phyloP scores from a whole-genome alignment of 1,140 invertebrate genomes.

The Solen grandis region DNA sequence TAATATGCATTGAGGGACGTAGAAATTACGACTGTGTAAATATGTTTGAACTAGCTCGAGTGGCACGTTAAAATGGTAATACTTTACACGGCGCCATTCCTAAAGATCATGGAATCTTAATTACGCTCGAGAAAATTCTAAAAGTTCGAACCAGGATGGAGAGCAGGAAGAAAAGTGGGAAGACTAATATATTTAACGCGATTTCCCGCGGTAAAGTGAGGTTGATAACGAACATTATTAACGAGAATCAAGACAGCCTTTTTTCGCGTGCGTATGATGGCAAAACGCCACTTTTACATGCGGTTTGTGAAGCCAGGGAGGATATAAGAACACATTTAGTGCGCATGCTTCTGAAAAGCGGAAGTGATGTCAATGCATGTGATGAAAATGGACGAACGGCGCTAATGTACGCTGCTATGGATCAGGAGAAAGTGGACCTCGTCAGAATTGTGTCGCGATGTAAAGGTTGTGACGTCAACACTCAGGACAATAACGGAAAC shows the following conservation, averaged over 20 bases:
- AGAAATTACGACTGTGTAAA: too few species aligned
- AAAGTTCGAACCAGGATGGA: too few species aligned
- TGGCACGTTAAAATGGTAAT: too few species aligned
- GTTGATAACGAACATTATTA: neutral
- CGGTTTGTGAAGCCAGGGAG: constrained; percentile 52
- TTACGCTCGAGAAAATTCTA: too few species aligned
- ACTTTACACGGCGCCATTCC: too few species aligned
- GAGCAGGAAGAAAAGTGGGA: neutral
- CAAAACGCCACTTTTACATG: constrained; percentile 53
- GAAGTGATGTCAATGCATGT: constrained; percentile 93
- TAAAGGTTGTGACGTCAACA: constrained; percentile 42
- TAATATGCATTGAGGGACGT: too few species aligned
- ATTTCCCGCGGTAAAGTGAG: constrained; percentile 6
- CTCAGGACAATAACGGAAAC: constrained; percentile 10
- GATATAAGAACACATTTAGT: constrained; percentile 58
- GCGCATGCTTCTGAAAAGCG: constrained; percentile 74
- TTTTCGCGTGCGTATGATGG: constrained; percentile 19
- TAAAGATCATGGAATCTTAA: too few species aligned
- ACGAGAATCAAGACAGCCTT: constrained; percentile 3
- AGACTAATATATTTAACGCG: neutral
- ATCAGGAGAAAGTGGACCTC: constrained; percentile 46
- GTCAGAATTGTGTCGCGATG: constrained; percentile 35
- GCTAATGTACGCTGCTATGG: constrained; percentile 91
- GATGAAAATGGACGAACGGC: constrained; percentile 95
- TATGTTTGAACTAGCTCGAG: too few species aligned